phyloP scores from a whole-genome alignment of 2,888 invertebrate species.

The Anorthoa munda region DNA sequence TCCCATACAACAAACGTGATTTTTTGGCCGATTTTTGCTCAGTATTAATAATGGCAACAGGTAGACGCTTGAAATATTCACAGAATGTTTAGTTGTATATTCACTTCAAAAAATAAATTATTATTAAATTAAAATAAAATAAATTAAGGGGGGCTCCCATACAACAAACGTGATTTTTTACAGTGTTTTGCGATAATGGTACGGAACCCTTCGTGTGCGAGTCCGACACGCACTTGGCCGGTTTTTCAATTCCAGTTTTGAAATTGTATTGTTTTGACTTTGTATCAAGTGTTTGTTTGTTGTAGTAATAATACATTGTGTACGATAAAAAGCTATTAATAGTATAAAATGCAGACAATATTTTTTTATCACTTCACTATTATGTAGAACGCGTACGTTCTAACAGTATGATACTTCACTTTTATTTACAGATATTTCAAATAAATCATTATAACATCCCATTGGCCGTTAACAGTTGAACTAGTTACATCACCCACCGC shows the following conservation, averaged over 20 bases:
- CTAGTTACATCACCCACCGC: conserved; percentile 43
- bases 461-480: conserved; percentile 35
- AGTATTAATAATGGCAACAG: too few species aligned
- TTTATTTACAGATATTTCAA: conserved; percentile 8
- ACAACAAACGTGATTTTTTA: too few species aligned
- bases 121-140: too few species aligned
- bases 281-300: conserved; percentile 13
- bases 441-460: conserved; percentile 9
- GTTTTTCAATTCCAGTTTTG: conserved; percentile 32
- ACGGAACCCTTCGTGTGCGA: too few species aligned
- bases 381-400: conserved; percentile 14
- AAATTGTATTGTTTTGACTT: conserved; percentile 22
- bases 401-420: background rate
- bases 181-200: too few species aligned
- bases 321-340: conserved; percentile 30
- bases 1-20: too few species aligned
- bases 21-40: too few species aligned
- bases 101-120: too few species aligned
- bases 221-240: too few species aligned
- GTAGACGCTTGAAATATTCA: too few species aligned
- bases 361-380: conserved; percentile 17
- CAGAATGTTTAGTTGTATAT: too few species aligned
- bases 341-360: conserved; percentile 28
- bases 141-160: too few species aligned
- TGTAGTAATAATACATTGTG: background rate